Conservation (phyloP, 2,797 vertebrate species). For the Tympanoctomys barrerae region DNA sequence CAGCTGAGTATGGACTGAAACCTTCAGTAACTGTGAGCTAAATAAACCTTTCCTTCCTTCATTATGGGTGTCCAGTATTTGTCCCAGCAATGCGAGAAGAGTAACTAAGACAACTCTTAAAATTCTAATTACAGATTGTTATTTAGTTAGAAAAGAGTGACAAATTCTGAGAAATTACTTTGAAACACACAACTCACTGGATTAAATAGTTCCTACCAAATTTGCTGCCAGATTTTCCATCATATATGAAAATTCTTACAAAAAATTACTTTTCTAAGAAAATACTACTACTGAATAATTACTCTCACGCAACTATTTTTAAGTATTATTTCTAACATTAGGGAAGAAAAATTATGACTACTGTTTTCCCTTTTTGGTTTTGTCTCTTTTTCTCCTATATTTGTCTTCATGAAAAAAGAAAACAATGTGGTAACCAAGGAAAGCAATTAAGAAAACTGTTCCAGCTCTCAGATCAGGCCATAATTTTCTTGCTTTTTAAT, state of each 20-base stretch:
- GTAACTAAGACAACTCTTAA: not conserved
- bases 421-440: not conserved
- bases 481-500: not conserved
- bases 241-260: not conserved
- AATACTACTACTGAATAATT: not conserved
- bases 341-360: not conserved
- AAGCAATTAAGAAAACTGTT: not conserved
- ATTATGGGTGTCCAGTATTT: too few species aligned
- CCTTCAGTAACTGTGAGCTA: too few species aligned
- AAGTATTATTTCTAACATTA: not conserved
- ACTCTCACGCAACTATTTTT: not conserved
- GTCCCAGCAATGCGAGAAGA: too few species aligned
- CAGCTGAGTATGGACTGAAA: too few species aligned
- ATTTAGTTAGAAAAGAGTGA: not conserved
- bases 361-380: not conserved
- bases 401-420: not conserved
- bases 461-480: not conserved
- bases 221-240: not conserved
- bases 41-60: too few species aligned
- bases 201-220: not conserved
- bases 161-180: slow-evolving; percentile 34
- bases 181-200: not conserved
- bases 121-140: slow-evolving; percentile 36
- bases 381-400: not conserved
- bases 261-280: not conserved